Conservation (phyloP, 2,113 vertebrate genomes). For the Theropithecus gelada region DNA sequence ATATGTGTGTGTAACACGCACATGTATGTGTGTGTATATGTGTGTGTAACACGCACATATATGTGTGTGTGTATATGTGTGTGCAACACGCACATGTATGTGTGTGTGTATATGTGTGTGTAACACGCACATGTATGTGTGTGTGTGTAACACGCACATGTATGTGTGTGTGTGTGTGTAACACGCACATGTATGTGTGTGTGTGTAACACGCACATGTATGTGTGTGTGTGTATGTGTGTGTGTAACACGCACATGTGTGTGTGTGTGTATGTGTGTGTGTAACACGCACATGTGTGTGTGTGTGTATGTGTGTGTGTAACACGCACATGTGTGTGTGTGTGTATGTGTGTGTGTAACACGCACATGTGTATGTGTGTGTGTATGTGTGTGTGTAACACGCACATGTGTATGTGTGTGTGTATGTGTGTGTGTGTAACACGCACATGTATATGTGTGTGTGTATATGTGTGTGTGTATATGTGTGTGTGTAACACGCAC, state of each 20-base stretch:
- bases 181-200: background rate
- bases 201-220: too few species aligned
- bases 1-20: too few species aligned
- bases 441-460: too few species aligned
- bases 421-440: background rate
- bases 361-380: background rate
- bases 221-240: background rate
- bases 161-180: background rate
- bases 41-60: too few species aligned
- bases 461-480: background rate
- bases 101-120: background rate
- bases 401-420: background rate
- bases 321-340: too few species aligned
- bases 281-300: background rate
- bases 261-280: too few species aligned
- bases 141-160: background rate
- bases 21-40: rapidly evolving
- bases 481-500: too few species aligned
- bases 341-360: background rate
- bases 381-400: background rate
- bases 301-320: too few species aligned
- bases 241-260: background rate
- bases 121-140: too few species aligned
- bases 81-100: background rate
- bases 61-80: background rate